phyloP scores from a whole-genome alignment of 2,888 invertebrate genomes.

The Mimas tiliae region DNA sequence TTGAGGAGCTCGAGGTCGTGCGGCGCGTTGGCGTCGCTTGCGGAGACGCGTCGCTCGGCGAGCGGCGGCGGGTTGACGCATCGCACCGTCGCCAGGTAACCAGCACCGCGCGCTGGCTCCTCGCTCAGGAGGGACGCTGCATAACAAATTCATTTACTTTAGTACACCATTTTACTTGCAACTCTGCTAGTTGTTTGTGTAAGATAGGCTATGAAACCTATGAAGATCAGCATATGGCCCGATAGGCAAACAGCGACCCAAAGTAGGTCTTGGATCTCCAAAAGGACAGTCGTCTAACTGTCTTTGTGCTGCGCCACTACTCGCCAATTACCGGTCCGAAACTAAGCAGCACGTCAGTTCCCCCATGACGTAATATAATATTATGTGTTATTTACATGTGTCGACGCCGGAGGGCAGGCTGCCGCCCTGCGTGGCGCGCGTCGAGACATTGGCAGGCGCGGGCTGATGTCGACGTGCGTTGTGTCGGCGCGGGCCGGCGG shows the following conservation, averaged over 20 bases:
- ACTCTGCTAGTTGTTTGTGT: too few relatives aligned
- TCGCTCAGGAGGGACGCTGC: conserved; percentile 75
- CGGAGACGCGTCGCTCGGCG: conserved; percentile 77
- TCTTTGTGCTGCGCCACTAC: too few relatives aligned
- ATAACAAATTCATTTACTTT: conserved; percentile 17
- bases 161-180: too few relatives aligned
- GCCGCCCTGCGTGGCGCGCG: conserved; percentile 77
- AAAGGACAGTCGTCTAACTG: too few relatives aligned
- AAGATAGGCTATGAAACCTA: too few relatives aligned
- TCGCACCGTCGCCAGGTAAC: conserved; percentile 80
- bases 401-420: conserved; percentile 79
- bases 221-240: too few relatives aligned
- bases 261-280: too few relatives aligned
- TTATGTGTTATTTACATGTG: conserved; percentile 51
- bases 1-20: conserved; percentile 59
- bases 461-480: conserved; percentile 45
- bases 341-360: too few relatives aligned
- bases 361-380: too few relatives aligned
- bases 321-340: too few relatives aligned
- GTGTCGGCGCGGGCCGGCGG: conserved; percentile 66
- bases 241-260: too few relatives aligned
- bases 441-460: conserved; percentile 62
- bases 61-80: conserved; percentile 82
- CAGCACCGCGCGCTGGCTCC: conserved; percentile 65
- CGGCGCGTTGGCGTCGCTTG: conserved; percentile 72